Conservation (phyloP, 2,888 invertebrate genomes). For the Oeneis ivallda region DNA sequence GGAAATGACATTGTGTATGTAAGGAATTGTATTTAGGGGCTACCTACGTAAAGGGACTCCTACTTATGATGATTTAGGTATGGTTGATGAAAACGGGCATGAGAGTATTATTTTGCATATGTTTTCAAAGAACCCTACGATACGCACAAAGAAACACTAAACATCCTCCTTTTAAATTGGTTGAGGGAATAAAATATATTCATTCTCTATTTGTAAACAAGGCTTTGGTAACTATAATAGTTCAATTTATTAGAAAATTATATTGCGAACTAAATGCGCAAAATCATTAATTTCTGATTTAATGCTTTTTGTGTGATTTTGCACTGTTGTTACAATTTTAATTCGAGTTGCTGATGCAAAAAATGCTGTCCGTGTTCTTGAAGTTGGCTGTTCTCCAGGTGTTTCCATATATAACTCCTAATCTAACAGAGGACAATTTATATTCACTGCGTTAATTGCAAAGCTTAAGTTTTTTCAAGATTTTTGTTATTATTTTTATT, state of each 20-base stretch:
- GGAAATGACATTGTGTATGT: no score
- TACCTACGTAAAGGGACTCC: no score
- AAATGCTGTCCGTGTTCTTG: conserved; percentile 51
- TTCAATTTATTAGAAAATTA: conserved; percentile 12
- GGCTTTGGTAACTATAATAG: background rate
- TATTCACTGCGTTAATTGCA: conserved; percentile 37
- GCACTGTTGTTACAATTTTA: conserved; percentile 31
- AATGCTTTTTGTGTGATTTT: conserved; percentile 21
- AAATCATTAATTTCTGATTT: conserved; percentile 14
- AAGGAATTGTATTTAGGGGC: no score
- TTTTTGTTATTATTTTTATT: background rate
- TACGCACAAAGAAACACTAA: background rate
- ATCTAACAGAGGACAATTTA: conserved; percentile 53
- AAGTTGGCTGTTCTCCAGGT: conserved; percentile 63
- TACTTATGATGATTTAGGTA: no score
- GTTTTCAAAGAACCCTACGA: background rate
- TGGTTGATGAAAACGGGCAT: no score
- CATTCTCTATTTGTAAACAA: background rate
- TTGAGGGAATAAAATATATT: background rate
- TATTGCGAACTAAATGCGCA: conserved; percentile 1
- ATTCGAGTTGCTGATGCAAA: conserved; percentile 43
- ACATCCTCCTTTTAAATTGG: background rate
- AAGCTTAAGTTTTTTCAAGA: conserved; percentile 21
- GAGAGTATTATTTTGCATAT: background rate
- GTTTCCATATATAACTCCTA: conserved; percentile 59